Percentiles rank a stretch among this genome's conserved stretches.
Evolutionary conservation across 2,888 invertebrate species (phyloP).

Genomic region (Epistrophe grossulariae): DNA sequence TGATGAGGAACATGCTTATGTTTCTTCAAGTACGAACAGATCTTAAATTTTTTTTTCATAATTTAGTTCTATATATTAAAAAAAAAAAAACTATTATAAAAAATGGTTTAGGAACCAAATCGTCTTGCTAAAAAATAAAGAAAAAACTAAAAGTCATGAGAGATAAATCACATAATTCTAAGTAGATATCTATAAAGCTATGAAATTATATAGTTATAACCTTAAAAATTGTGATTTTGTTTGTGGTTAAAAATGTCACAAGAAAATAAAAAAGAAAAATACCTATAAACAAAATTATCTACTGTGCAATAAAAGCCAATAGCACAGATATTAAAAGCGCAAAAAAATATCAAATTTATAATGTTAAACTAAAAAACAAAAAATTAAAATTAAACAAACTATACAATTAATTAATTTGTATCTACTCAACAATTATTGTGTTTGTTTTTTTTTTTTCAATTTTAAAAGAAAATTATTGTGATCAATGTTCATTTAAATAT

Average conservation of each 20-base stretch:
- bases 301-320: slow-evolving; percentile 35
- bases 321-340: slow-evolving; percentile 63
- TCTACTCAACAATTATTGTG: slow-evolving; percentile 26
- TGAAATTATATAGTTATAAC: slow-evolving; percentile 40
- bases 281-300: background rate
- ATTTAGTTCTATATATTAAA: slow-evolving; percentile 7
- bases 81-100: slow-evolving; percentile 30
- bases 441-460: slow-evolving; percentile 28
- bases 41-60: slow-evolving; percentile 52
- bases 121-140: slow-evolving; percentile 52
- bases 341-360: slow-evolving; percentile 50
- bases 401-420: slow-evolving; percentile 53
- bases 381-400: slow-evolving; percentile 46
- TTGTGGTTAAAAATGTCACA: slow-evolving; percentile 11
- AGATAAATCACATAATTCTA: slow-evolving; percentile 66
- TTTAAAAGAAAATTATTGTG: slow-evolving; percentile 58
- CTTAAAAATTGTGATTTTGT: slow-evolving; percentile 49
- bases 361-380: slow-evolving; percentile 30
- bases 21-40: slow-evolving; percentile 70
- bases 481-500: slow-evolving; percentile 65
- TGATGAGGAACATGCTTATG: slow-evolving; percentile 76
- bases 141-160: slow-evolving; percentile 16
- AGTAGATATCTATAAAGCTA: slow-evolving; percentile 70
- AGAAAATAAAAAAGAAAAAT: background rate
- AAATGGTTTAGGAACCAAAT: slow-evolving; percentile 41